phyloP scores from a whole-genome alignment of 2,797 vertebrate genomes.

The Thunnus albacares region DNA sequence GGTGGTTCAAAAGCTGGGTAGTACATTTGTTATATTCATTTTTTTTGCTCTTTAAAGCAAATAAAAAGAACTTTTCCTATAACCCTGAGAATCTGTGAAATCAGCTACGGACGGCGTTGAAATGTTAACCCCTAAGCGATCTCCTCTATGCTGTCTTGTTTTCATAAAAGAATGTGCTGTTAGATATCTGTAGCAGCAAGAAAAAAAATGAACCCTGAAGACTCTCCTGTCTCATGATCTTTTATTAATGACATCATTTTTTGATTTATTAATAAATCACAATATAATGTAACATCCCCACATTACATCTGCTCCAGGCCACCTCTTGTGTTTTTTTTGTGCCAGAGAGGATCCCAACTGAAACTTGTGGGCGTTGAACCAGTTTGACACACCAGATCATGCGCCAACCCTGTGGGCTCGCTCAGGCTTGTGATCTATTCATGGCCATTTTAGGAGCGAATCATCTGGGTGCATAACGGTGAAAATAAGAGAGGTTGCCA shows the following conservation, averaged over 20 bases:
- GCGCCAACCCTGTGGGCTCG: conserved; percentile 25
- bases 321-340: conserved; percentile 9
- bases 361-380: conserved; percentile 42
- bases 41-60: not conserved
- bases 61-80: not conserved
- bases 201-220: not conserved
- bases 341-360: conserved; percentile 10
- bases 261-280: conserved; percentile 4
- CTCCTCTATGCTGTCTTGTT: too few species aligned
- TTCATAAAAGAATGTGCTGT: not conserved
- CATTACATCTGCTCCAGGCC: conserved; percentile 16
- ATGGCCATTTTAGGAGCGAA: conserved; percentile 35
- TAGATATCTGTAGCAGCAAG: conserved; percentile 1
- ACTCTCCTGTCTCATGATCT: not conserved
- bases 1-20: conserved; percentile 22
- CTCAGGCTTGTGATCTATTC: conserved; percentile 53
- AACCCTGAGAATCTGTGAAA: too few species aligned
- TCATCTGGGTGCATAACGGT: conserved; percentile 14
- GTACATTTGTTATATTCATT: not conserved
- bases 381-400: conserved; percentile 44
- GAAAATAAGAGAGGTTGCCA: conserved; percentile 15
- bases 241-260: conserved; percentile 5
- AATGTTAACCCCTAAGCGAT: not conserved
- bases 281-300: not conserved
- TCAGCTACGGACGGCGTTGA: not conserved